Evolutionary conservation across 2,888 invertebrate genomes (phyloP).

Genomic region (Candidula unifasciata): DNA sequence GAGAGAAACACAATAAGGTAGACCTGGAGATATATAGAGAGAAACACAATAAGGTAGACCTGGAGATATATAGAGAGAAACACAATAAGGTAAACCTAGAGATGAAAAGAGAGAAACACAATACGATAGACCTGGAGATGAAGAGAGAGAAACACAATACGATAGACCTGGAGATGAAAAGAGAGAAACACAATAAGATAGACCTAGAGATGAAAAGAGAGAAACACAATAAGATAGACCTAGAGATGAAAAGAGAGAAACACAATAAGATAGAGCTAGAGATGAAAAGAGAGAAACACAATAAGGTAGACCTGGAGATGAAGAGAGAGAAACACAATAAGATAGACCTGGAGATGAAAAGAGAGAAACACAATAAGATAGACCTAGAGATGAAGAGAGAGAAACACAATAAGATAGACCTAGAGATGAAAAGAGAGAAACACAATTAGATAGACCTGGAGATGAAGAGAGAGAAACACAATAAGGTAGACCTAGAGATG

Average conservation of each 20-base stretch:
- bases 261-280: background rate
- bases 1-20: no score
- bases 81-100: background rate
- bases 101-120: background rate
- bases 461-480: no score
- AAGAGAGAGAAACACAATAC: background rate
- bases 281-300: background rate
- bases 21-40: no score
- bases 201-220: background rate
- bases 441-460: no score
- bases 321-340: background rate
- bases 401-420: no score
- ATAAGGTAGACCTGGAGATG: background rate
- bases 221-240: background rate
- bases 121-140: background rate
- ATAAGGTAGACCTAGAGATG: no score
- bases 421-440: no score
- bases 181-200: background rate
- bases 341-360: background rate
- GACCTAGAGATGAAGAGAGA: no score
- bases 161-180: background rate
- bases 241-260: background rate
- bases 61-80: background rate
- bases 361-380: no score
- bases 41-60: background rate